Conservation (phyloP, 2,797 vertebrate species). For the Tamandua tetradactyla region DNA sequence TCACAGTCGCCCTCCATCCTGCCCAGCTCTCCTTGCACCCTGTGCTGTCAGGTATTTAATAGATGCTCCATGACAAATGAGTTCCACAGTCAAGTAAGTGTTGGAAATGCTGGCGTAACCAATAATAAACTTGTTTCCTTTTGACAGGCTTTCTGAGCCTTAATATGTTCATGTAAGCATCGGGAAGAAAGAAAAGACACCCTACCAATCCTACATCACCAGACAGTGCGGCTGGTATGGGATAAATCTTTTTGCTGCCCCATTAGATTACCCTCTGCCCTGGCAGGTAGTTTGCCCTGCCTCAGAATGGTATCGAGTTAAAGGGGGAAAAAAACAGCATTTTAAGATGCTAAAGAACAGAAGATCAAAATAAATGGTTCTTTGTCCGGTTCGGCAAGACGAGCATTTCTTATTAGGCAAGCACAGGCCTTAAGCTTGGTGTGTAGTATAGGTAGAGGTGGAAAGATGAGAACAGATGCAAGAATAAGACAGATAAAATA, state of each 20-base stretch:
- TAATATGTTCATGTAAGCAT: neutral
- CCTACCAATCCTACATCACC: neutral
- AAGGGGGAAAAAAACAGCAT: constrained; percentile 15
- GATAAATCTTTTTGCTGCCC: neutral
- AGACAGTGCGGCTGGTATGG: neutral
- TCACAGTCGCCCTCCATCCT: neutral
- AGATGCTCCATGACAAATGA: neutral
- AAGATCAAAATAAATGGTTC: constrained; percentile 41
- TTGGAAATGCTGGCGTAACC: neutral
- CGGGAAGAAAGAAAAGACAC: neutral
- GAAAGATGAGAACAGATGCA: neutral
- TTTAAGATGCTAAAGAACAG: constrained; percentile 50
- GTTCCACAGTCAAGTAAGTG: neutral
- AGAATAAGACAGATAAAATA: neutral
- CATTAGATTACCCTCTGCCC: neutral
- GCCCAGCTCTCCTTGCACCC: rapidly evolving
- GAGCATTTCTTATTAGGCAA: constrained; percentile 48
- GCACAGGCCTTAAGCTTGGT: neutral
- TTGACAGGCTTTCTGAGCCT: neutral
- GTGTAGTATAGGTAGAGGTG: neutral
- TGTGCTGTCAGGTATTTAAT: neutral
- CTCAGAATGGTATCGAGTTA: constrained; percentile 14
- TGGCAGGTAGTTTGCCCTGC: neutral
- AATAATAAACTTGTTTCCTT: neutral
- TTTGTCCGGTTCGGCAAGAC: constrained; percentile 50